Evolutionary conservation across 2,888 invertebrate species (phyloP).

Genomic region (Temnothorax rugatulus): DNA sequence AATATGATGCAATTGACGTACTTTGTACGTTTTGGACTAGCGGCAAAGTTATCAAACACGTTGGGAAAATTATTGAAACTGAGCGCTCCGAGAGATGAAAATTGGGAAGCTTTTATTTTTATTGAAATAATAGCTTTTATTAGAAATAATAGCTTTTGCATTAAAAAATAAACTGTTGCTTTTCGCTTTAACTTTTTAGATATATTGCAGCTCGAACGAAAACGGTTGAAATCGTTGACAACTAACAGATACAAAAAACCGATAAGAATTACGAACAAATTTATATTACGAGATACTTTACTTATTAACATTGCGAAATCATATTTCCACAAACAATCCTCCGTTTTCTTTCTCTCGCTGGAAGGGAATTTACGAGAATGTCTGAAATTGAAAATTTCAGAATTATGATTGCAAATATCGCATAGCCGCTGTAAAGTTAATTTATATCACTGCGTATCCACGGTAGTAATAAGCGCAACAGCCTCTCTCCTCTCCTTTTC

Average conservation of each 20-base stretch:
- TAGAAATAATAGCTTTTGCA: neutral
- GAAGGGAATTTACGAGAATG: neutral
- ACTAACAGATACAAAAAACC: neutral
- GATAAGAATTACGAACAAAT: conserved; percentile 11
- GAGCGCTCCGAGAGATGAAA: neutral
- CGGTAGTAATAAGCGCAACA: neutral
- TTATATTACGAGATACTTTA: conserved; percentile 1
- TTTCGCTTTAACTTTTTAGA: neutral
- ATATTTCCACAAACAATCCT: conserved; percentile 9
- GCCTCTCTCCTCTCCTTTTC: neutral
- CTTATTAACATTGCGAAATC: neutral
- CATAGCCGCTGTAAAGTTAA: neutral
- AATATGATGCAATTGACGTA: conserved; percentile 22
- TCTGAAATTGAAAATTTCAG: conserved; percentile 6
- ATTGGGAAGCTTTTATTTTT: neutral
- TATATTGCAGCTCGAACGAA: neutral
- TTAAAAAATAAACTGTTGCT: neutral
- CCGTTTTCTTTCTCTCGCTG: neutral
- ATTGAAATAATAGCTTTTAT: neutral
- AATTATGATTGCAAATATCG: neutral
- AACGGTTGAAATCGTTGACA: neutral
- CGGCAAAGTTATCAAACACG: neutral
- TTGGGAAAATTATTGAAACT: neutral
- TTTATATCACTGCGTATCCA: neutral
- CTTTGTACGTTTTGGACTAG: neutral